Evolutionary conservation across 2,797 vertebrate genomes (phyloP).

Genomic region (Diplodus puntazzo): DNA sequence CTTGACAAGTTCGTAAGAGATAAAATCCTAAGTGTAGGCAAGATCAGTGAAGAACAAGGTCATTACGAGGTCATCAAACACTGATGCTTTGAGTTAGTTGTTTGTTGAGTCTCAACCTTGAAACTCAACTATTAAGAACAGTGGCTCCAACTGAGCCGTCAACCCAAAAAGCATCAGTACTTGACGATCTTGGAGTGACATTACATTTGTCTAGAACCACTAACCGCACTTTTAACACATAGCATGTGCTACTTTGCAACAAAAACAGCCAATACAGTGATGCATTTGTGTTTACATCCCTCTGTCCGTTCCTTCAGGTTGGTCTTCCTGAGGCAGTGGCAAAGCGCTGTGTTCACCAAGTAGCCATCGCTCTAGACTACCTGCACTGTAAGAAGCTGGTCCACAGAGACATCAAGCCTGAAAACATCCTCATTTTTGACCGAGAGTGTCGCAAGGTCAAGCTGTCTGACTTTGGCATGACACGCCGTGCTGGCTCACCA

Average conservation of each 20-base stretch:
- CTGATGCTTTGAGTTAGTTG: no score
- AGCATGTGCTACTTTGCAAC: not conserved
- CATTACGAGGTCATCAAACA: no score
- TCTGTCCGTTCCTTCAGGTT: slow-evolving; percentile 71
- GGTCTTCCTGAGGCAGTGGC: slow-evolving; percentile 88
- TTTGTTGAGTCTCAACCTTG: no score
- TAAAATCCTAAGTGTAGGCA: no score
- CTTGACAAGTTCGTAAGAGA: not conserved
- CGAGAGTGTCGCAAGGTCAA: slow-evolving; percentile 90
- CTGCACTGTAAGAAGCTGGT: slow-evolving; percentile 89
- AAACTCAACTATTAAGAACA: no score
- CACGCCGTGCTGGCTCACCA: slow-evolving; percentile 86
- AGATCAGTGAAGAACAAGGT: not conserved
- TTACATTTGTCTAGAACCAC: no score
- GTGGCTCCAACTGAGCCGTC: no score
- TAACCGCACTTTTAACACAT: not conserved
- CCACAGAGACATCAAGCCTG: slow-evolving; percentile 90
- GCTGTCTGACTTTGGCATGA: slow-evolving; percentile 91
- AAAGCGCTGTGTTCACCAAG: slow-evolving; percentile 91
- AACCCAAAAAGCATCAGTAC: no score
- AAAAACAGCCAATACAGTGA: not conserved
- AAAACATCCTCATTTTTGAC: slow-evolving; percentile 91
- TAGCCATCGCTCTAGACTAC: slow-evolving; percentile 89
- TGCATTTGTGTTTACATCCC: not conserved
- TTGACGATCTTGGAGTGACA: no score